phyloP scores from a whole-genome alignment of 2,888 invertebrate genomes.

The Galerucella calmariensis region DNA sequence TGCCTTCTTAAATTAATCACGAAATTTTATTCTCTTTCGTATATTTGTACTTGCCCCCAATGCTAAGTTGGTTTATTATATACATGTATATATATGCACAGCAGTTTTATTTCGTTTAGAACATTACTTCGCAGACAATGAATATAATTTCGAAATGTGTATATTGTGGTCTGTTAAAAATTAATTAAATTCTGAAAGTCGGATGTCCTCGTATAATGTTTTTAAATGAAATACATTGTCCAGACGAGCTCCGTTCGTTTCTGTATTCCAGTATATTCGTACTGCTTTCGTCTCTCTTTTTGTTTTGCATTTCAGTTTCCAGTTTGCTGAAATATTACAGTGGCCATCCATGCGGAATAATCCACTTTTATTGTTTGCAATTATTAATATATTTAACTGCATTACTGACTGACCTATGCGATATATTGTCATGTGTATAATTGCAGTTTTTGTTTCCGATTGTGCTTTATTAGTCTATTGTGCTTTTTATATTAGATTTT shows the following conservation, averaged over 20 bases:
- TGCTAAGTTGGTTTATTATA: constrained; percentile 18
- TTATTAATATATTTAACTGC: constrained; percentile 65
- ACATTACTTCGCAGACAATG: constrained; percentile 16
- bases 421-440: constrained; percentile 62
- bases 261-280: constrained; percentile 23
- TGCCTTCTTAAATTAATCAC: constrained; percentile 1
- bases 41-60: constrained; percentile 5
- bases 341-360: constrained; percentile 62
- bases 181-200: constrained; percentile 42
- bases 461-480: constrained; percentile 62
- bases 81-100: background rate
- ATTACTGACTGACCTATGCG: constrained; percentile 58
- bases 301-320: constrained; percentile 51
- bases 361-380: constrained; percentile 65
- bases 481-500: constrained; percentile 62
- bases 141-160: constrained; percentile 24
- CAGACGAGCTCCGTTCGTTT: constrained; percentile 40
- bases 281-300: constrained; percentile 41
- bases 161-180: constrained; percentile 42
- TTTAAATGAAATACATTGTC: constrained; percentile 50
- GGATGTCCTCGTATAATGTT: constrained; percentile 43
- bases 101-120: constrained; percentile 16
- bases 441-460: constrained; percentile 62
- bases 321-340: constrained; percentile 55
- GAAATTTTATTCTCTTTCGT: background rate